Evolutionary conservation across 2,113 vertebrate genomes (phyloP).

Genomic region (Aldabrachelys gigantea): DNA sequence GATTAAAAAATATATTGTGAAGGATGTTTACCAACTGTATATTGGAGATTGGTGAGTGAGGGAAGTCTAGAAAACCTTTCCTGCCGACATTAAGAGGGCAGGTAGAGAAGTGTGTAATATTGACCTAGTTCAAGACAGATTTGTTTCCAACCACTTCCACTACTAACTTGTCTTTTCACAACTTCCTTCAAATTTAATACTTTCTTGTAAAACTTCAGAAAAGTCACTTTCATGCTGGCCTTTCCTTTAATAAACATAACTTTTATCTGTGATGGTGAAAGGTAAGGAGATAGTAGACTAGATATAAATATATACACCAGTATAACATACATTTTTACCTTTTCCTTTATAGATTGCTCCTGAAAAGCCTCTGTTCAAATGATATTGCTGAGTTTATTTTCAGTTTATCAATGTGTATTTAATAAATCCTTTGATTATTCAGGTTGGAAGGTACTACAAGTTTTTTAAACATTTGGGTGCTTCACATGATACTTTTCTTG

Average conservation of each 20-base stretch:
- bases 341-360: not conserved
- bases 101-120: not conserved
- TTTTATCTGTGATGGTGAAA: not conserved
- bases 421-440: not conserved
- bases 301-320: fast-evolving
- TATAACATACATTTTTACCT: not conserved
- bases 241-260: not conserved
- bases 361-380: not conserved
- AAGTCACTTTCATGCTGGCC: not conserved
- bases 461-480: not conserved
- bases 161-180: fast-evolving
- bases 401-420: not conserved
- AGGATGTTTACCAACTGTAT: not conserved
- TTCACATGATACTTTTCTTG: not conserved
- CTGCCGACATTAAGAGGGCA: not conserved
- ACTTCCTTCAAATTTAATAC: not conserved
- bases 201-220: not conserved
- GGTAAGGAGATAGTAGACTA: not conserved
- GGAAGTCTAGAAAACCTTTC: not conserved
- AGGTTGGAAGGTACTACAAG: not conserved
- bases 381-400: not conserved
- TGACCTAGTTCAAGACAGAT: not conserved
- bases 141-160: not conserved
- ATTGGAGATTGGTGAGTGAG: not conserved
- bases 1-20: not conserved